A percentile compares a stretch with the other conserved stretches of the same genome.
Evolutionary conservation across 2,888 invertebrate genomes (phyloP).

Genomic region (Mycogona germanica): DNA sequence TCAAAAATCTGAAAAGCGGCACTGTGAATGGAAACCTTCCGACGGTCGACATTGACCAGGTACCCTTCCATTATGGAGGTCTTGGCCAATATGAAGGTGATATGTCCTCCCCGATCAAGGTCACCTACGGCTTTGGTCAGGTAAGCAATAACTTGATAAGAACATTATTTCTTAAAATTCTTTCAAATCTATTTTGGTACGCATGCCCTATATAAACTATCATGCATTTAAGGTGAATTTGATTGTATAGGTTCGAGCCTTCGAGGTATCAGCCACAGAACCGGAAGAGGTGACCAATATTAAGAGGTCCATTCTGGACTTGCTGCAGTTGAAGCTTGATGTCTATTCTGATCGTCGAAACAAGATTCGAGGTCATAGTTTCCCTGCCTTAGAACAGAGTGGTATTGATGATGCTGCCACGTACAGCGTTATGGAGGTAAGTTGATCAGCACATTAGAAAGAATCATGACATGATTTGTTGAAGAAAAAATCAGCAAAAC

Average conservation of each 20-base stretch:
- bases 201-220: not conserved
- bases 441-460: not conserved
- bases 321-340: not conserved
- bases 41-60: slow-evolving; percentile 3
- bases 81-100: not conserved
- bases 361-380: not conserved
- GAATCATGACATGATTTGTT: too few relatives aligned
- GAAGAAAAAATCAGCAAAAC: too few relatives aligned
- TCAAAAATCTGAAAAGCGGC: not conserved
- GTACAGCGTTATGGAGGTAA: slow-evolving; percentile 7
- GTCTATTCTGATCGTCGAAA: not conserved
- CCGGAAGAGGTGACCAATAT: slow-evolving; percentile 4
- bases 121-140: not conserved
- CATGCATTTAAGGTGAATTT: not conserved
- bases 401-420: not conserved
- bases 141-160: slow-evolving; percentile 1
- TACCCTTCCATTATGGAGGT: not conserved
- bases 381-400: not conserved
- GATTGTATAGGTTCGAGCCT: not conserved
- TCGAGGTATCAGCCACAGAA: not conserved
- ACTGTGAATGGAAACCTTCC: not conserved
- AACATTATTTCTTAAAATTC: too few relatives aligned
- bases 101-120: not conserved
- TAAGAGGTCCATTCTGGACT: not conserved
- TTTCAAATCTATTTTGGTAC: not conserved